Conservation (phyloP, 2,888 invertebrate species). For the Idaea aversata region DNA sequence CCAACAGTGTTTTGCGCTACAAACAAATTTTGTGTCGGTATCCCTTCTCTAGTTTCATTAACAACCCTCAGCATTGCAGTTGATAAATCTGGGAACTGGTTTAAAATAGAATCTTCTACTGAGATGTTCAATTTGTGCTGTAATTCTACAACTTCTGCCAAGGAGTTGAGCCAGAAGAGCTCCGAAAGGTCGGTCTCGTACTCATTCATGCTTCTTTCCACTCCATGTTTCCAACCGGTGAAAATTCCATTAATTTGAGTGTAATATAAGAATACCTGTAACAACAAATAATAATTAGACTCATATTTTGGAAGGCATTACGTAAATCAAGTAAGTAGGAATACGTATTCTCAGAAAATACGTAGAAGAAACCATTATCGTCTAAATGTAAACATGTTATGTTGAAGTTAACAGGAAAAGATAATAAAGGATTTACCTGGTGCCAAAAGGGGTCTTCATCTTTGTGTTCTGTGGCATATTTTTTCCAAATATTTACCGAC, state of each 20-base stretch:
- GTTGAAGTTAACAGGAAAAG: background rate
- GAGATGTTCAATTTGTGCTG: conserved; percentile 75
- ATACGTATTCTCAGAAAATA: background rate
- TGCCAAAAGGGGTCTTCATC: conserved; percentile 88
- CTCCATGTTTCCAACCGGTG: conserved; percentile 87
- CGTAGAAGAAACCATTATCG: conserved; percentile 16
- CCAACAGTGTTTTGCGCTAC: conserved; percentile 91
- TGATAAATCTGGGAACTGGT: conserved; percentile 64
- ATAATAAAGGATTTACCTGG: conserved; percentile 75
- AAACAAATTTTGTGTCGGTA: conserved; percentile 76
- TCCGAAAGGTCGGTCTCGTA: conserved; percentile 82
- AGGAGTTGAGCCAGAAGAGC: conserved; percentile 87
- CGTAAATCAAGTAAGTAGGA: background rate
- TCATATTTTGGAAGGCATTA: background rate
- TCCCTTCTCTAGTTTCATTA: conserved; percentile 64
- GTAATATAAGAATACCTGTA: conserved; percentile 85
- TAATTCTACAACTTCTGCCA: conserved; percentile 87
- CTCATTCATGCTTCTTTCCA: conserved; percentile 82
- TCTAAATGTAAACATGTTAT: background rate
- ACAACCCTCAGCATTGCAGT: conserved; percentile 84
- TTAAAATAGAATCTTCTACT: conserved; percentile 49
- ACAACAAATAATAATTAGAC: background rate
- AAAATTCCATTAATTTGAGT: conserved; percentile 88
- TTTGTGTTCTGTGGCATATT: conserved; percentile 73
- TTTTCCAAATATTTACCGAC: conserved; percentile 82